A percentile compares a stretch with the other conserved stretches of the same genome.
phyloP scores from a whole-genome alignment of 2,113 vertebrate species.

The Phoenicopterus ruber region DNA sequence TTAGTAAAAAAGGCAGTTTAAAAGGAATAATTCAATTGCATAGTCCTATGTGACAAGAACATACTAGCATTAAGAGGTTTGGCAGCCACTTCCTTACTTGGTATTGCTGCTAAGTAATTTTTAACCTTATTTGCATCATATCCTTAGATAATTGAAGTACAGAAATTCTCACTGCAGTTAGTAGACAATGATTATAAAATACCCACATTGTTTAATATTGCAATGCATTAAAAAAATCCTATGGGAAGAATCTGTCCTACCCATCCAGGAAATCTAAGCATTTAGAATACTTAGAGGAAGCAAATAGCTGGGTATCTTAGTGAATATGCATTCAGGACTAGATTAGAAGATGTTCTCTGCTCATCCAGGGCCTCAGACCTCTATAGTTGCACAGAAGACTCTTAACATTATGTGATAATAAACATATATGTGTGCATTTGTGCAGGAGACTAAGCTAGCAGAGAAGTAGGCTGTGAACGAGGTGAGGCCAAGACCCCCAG shows the following conservation, averaged over 20 bases:
- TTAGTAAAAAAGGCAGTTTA: not conserved
- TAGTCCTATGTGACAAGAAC: not conserved
- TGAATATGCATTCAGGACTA: not conserved
- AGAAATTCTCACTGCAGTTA: not conserved
- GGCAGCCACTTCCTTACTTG: not conserved
- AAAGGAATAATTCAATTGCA: not conserved
- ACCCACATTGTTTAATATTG: not conserved
- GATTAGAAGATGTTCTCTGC: not conserved
- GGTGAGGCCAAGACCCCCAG: not conserved
- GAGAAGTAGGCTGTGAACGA: not conserved
- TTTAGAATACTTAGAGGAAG: not conserved
- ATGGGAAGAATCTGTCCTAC: not conserved
- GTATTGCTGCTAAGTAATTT: not conserved
- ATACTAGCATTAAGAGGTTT: not conserved
- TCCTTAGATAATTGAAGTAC: not conserved
- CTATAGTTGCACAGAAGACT: not conserved
- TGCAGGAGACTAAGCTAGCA: not conserved
- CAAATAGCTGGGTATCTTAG: not conserved
- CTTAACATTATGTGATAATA: not conserved
- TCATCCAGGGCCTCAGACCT: not conserved
- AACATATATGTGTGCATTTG: not conserved
- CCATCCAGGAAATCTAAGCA: not conserved
- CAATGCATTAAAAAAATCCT: not conserved
- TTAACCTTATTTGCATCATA: not conserved
- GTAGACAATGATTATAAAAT: not conserved